phyloP scores from a whole-genome alignment of 1,140 invertebrate species.

The Calephelis virginiensis region DNA sequence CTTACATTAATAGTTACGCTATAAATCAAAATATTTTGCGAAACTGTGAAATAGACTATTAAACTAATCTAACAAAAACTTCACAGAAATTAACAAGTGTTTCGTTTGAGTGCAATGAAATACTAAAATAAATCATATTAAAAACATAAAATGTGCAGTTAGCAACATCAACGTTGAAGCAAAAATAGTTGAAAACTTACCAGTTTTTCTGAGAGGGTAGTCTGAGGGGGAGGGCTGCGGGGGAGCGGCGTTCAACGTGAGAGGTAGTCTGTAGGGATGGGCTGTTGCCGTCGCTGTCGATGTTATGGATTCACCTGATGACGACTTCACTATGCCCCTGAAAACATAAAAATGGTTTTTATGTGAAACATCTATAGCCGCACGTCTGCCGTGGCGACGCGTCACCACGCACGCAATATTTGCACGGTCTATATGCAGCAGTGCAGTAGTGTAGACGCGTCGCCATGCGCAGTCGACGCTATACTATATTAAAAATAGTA shows the following conservation, averaged over 20 bases:
- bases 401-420: too few relatives aligned
- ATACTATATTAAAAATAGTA: too few relatives aligned
- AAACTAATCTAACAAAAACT: slow-evolving; percentile 7
- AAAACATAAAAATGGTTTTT: neutral
- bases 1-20: neutral
- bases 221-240: slow-evolving; percentile 86
- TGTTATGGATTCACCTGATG: slow-evolving; percentile 80
- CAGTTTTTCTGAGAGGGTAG: slow-evolving; percentile 96
- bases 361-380: too few relatives aligned
- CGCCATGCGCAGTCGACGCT: too few relatives aligned
- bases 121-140: neutral
- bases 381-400: too few relatives aligned
- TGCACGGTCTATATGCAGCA: too few relatives aligned
- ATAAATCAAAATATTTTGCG: neutral
- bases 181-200: slow-evolving; percentile 76
- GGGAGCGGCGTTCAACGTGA: slow-evolving; percentile 81
- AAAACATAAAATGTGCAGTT: slow-evolving; percentile 12
- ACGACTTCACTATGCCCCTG: slow-evolving; percentile 81
- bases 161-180: neutral
- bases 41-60: neutral
- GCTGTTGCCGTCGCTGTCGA: slow-evolving; percentile 80
- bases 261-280: slow-evolving; percentile 82
- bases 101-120: slow-evolving; percentile 8
- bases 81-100: neutral
- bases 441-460: too few relatives aligned